A percentile compares a stretch with the other conserved stretches of the same genome.
Conservation (phyloP, 2,888 invertebrate genomes). For the Autographa pulchrina region DNA sequence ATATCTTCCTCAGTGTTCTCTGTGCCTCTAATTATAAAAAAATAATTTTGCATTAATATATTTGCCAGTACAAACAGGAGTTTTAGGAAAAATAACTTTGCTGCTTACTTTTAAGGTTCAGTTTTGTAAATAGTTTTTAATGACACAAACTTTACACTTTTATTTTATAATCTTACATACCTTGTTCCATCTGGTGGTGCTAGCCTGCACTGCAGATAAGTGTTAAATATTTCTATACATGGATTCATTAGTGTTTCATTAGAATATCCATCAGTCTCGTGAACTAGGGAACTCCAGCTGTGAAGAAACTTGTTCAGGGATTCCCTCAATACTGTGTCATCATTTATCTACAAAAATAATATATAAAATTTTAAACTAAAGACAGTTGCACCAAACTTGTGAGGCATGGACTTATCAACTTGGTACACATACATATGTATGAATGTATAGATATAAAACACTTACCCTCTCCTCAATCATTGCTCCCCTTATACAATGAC, state of each 20-base stretch:
- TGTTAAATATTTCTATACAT: constrained; percentile 92
- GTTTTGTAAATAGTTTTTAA: no score
- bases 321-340: constrained; percentile 85
- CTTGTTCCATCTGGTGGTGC: constrained; percentile 94
- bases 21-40: constrained; percentile 64
- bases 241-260: constrained; percentile 80
- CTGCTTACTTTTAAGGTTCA: no score
- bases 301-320: constrained; percentile 85
- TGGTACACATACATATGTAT: no score
- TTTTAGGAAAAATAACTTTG: no score
- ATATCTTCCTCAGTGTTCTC: constrained; percentile 80
- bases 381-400: no score
- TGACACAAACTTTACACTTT: no score
- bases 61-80: no score
- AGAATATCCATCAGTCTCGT: constrained; percentile 78
- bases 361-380: not conserved
- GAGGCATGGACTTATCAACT: no score
- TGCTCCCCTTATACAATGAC: constrained; percentile 84
- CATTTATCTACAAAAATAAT: constrained; percentile 73
- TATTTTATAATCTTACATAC: constrained; percentile 56
- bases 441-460: no score
- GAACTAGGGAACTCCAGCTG: constrained; percentile 84
- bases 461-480: constrained; percentile 85
- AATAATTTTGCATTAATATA: not conserved
- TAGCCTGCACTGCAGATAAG: constrained; percentile 94